A percentile compares a stretch with the other conserved stretches of the same genome.
phyloP scores from a whole-genome alignment of 2,113 vertebrate genomes.

The Nibea albiflora region DNA sequence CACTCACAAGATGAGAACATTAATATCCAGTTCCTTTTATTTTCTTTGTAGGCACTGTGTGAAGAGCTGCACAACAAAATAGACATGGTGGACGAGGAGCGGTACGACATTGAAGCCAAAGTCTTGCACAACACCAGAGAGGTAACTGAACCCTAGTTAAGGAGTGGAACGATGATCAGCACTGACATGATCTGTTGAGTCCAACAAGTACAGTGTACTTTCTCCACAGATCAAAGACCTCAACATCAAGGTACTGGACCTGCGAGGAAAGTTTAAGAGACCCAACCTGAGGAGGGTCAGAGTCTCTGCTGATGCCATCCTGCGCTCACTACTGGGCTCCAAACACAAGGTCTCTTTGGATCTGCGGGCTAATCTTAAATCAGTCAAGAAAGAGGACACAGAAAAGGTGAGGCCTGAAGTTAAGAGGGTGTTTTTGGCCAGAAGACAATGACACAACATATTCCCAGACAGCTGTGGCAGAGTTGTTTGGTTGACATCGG shows the following conservation, averaged over 20 bases:
- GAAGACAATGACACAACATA: background rate
- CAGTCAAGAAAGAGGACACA: constrained; percentile 97
- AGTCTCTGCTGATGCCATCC: constrained; percentile 95
- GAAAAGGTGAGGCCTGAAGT: constrained; percentile 88
- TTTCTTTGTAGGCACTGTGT: constrained; percentile 57
- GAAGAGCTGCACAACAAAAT: constrained; percentile 91
- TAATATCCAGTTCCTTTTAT: background rate
- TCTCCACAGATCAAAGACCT: constrained; percentile 91
- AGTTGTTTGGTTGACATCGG: background rate
- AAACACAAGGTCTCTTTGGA: constrained; percentile 99
- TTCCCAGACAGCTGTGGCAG: background rate
- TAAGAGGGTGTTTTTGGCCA: background rate
- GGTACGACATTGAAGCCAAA: constrained; percentile 95
- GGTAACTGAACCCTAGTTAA: constrained; percentile 32
- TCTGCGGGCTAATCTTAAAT: constrained; percentile 95
- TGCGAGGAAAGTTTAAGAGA: constrained; percentile 96
- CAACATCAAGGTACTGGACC: constrained; percentile 95
- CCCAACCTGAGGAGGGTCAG: constrained; percentile 92
- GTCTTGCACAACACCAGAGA: constrained; percentile 89
- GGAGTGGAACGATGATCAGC: background rate
- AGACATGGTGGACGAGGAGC: constrained; percentile 93
- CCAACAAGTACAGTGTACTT: background rate
- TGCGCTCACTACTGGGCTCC: constrained; percentile 95
- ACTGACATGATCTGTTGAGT: no score
- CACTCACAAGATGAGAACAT: background rate